Percentiles rank a stretch among this genome's conserved stretches.
Evolutionary conservation across 2,113 vertebrate genomes (phyloP).

Genomic region (Mus spicilegus): DNA sequence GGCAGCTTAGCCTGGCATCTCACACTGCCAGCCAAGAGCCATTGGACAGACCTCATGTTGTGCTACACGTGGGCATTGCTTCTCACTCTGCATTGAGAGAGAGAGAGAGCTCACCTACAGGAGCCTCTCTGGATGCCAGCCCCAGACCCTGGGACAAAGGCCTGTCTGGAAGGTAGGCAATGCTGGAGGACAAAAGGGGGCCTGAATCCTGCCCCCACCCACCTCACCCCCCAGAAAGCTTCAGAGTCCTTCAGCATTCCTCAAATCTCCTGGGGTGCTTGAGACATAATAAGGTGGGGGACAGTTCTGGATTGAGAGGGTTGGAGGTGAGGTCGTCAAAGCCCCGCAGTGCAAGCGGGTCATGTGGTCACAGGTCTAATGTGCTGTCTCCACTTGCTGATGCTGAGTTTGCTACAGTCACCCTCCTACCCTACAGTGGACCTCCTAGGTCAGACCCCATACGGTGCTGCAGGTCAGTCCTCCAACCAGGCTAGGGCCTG

Average conservation of each 20-base stretch:
- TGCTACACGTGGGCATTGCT: accelerated
- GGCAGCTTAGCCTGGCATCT: not conserved
- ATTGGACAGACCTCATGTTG: not conserved
- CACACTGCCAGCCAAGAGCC: not conserved
- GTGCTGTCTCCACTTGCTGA: not conserved
- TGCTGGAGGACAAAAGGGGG: no score
- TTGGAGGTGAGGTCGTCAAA: not conserved
- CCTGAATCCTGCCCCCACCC: not conserved
- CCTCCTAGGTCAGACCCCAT: not conserved
- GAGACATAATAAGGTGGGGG: not conserved
- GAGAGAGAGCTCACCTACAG: not conserved
- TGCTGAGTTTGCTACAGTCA: not conserved
- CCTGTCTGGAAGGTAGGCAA: not conserved
- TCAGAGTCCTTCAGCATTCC: not conserved
- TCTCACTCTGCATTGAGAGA: not conserved
- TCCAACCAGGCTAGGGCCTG: not conserved
- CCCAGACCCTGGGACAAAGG: not conserved
- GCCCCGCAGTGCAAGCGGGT: not conserved
- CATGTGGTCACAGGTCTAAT: not conserved
- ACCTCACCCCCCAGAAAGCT: not conserved
- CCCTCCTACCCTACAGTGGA: not conserved
- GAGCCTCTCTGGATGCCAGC: not conserved
- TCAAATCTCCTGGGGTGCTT: not conserved
- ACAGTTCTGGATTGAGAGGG: not conserved
- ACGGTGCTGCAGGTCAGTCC: not conserved